A percentile compares a stretch with the other conserved stretches of the same genome.
Conservation (phyloP, 2,113 vertebrate genomes). For the Mugil cephalus region DNA sequence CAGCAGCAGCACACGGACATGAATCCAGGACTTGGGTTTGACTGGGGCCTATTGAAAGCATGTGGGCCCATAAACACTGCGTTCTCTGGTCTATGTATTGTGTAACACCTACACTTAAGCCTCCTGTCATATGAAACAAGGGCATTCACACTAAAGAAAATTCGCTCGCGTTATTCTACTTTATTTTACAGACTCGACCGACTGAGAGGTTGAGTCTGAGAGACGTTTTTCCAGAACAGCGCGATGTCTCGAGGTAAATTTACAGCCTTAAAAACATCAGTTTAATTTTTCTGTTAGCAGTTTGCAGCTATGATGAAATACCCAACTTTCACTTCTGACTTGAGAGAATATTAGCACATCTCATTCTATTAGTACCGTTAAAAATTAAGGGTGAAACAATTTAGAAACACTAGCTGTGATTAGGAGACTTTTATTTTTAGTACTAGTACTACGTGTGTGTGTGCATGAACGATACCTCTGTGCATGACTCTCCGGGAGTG, state of each 20-base stretch:
- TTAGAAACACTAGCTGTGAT: no score
- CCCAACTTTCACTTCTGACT: no score
- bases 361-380: not conserved
- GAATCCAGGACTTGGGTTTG: constrained; percentile 40
- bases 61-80: constrained; percentile 73
- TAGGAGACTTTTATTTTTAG: not conserved
- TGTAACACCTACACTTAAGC: constrained; percentile 70
- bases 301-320: no score
- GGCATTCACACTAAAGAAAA: constrained; percentile 40
- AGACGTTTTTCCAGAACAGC: no score
- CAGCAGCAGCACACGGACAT: not conserved
- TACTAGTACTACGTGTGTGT: constrained; percentile 6
- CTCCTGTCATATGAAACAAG: constrained; percentile 40
- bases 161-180: not conserved
- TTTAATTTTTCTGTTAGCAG: not conserved
- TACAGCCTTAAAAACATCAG: not conserved
- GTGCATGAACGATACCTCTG: constrained; percentile 84
- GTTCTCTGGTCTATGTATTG: constrained; percentile 62
- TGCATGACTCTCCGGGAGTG: constrained; percentile 99
- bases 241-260: not conserved
- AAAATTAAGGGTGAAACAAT: not conserved
- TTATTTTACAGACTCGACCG: not conserved
- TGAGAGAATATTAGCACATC: not conserved
- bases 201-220: no score
- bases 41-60: constrained; percentile 73